Base-by-base conservation (phyloP, 2,888 invertebrate species). In the Acleris sparsana region DNA sequence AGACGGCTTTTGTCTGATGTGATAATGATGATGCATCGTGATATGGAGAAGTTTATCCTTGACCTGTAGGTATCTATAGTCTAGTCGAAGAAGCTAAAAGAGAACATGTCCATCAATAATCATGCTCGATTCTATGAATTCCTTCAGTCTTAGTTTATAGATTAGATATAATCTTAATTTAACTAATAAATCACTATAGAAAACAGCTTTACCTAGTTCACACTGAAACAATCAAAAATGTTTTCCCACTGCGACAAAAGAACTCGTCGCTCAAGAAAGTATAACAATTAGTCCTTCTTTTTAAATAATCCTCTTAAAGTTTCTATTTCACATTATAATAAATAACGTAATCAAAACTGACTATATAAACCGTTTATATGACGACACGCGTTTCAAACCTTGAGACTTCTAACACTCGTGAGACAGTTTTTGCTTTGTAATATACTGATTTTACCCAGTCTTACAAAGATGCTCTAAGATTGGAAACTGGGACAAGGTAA, bases 151-250 rank as follows among this genome's bases (percentile, higher is more conserved):
- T 46, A 17, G 13, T n/a, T n/a, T n/a, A n/a, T n/a, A n/a, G n/a
- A 16, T 46, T 1, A 39, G 39, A 46, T 46, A 46, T 46, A 6
- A 46, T n/a, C n/a, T n/a, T 46, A 43, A 55, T 55, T 55, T 55
- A 43, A 39, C 16, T 39, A 46, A 53, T 53, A 52, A 59, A 55
- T 60, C 17, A 65, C 57, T 22, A 5, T 20, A 3, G 11, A 52
- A 29, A 58, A 25, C 39, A 48, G 22, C 16, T 46, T n/a, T 20
- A 46, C 46, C 49, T 55, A 44, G 60, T 65, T 65, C 64, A 55
- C 64, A 65, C 43, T 43, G 60, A 60, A 65, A 65, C 49, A 25
- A 55, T 44, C 43, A 7, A 64, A 64, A 43, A 48, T 20, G 43
- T 49, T 53, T 60, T 43, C 64, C 29, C 64, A 55, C 9, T 20